phyloP scores from a whole-genome alignment of 2,888 invertebrate species.

The Sacculina carcini region DNA sequence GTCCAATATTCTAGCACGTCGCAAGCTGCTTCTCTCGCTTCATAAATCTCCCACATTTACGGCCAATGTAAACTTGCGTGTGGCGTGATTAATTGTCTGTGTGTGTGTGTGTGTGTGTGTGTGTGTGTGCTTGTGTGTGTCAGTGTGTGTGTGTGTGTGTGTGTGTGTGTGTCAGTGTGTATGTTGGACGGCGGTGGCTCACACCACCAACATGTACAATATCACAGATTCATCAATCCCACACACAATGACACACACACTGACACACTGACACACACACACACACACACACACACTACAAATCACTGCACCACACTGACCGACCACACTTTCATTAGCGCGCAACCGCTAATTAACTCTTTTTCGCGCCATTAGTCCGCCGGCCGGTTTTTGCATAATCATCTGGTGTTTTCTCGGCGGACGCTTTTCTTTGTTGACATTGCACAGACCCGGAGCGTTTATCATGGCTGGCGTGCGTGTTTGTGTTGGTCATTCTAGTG shows the following conservation, averaged over 20 bases:
- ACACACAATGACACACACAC: constrained; percentile 6
- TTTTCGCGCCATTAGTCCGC: neutral
- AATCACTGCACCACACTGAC: too few species aligned
- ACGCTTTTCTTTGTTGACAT: too few species aligned
- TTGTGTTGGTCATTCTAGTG: neutral
- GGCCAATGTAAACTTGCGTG: neutral
- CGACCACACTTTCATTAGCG: too few species aligned
- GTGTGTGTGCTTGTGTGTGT: constrained; percentile 3
- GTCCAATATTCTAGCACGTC: neutral
- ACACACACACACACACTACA: neutral
- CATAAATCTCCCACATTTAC: neutral
- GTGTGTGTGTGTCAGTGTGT: neutral
- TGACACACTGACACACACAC: neutral
- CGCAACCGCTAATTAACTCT: neutral
- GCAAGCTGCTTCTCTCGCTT: neutral
- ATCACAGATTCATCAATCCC: too few species aligned
- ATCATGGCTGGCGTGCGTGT: too few species aligned
- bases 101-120: constrained; percentile 3
- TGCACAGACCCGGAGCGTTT: too few species aligned
- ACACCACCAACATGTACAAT: too few species aligned
- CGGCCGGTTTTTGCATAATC: neutral
- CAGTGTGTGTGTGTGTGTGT: constrained; percentile 3
- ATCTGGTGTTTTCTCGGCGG: too few species aligned
- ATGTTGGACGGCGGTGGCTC: too few species aligned
- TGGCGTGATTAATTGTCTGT: neutral